Evolutionary conservation across 1,140 invertebrate species (phyloP), one percentile per base, ranked within the genome.

Genomic region (Euwallacea similis): DNA sequence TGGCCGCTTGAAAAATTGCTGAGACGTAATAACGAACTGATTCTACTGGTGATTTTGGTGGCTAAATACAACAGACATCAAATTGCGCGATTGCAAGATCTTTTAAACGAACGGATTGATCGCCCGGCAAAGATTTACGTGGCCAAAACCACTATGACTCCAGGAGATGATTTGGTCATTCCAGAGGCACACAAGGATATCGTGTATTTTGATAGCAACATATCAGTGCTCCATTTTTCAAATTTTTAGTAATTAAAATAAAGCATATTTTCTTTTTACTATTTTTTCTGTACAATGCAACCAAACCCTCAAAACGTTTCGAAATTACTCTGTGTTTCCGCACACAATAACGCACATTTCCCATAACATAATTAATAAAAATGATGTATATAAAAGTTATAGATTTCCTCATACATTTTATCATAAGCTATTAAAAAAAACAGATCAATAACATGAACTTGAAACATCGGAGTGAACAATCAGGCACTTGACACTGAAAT

Each of bases 181-280:
- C 71, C 71, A 43, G 71, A 72, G 59, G 65, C 64, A 2, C 71
- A 72, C 16, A 67, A 72, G 16, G 71, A 72, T 68, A 67, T 72
- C 16, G 47, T 72, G 42, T 68, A 62, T 55, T 72, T 54, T 56
- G 42, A 46, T 41, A 68, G 44, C n/a, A 56, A 72, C 43, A 46
- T 72, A 15, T 67, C 65, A 33, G 42, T 72, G 7, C n/a, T 72
- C 7, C 63, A 67, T 63, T 67, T 72, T 62, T 60, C 61, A 21
- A 64, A 72, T 44, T 72, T 60, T 60, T 71, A 71, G 42, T 50
- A 11, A 50, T 50, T 33, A 6, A 50, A 11, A 50, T 10, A 50
- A 50, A 50, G 9, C 2, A 11, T 50, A 50, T 50, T 11, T 50
- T 50, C 13, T 50, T 50, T 50, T 1, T 50, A 6, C 6, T 11